Evolutionary conservation across 1,140 invertebrate species (phyloP).

Genomic region (Araneus ventricosus): DNA sequence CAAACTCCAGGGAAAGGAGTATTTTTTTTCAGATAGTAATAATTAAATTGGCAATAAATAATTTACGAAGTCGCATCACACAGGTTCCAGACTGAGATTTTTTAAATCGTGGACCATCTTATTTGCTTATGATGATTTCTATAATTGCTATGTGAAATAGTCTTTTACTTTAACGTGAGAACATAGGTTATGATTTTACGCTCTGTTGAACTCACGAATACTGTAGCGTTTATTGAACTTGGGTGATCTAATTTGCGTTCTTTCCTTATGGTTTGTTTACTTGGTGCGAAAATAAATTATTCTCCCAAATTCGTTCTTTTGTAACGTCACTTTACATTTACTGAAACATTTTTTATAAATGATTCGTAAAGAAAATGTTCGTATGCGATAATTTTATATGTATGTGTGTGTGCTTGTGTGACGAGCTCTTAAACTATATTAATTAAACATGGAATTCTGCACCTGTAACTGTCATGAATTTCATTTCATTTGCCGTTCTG

Average conservation of each 20-base stretch:
- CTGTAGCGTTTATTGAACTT: conserved; percentile 16
- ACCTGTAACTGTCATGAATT: too few relatives aligned
- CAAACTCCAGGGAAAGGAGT: background rate
- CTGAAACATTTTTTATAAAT: background rate
- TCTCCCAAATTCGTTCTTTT: background rate
- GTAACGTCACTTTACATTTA: background rate
- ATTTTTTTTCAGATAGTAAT: background rate
- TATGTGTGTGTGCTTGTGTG: too few relatives aligned
- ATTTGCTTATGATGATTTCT: background rate
- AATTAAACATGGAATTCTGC: too few relatives aligned
- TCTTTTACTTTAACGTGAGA: background rate
- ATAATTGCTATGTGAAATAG: background rate
- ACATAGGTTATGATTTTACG: background rate
- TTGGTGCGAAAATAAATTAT: background rate
- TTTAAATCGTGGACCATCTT: background rate
- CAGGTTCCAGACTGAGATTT: background rate
- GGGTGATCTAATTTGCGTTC: conserved; percentile 1
- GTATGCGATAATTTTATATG: too few relatives aligned
- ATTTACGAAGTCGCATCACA: background rate
- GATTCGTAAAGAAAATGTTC: too few relatives aligned
- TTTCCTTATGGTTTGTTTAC: conserved; percentile 8
- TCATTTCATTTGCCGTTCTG: too few relatives aligned
- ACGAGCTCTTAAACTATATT: too few relatives aligned
- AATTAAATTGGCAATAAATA: background rate
- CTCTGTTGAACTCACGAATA: conserved; percentile 27